Evolutionary conservation across 2,888 invertebrate species (phyloP).

Genomic region (Alviniconcha strummeri): DNA sequence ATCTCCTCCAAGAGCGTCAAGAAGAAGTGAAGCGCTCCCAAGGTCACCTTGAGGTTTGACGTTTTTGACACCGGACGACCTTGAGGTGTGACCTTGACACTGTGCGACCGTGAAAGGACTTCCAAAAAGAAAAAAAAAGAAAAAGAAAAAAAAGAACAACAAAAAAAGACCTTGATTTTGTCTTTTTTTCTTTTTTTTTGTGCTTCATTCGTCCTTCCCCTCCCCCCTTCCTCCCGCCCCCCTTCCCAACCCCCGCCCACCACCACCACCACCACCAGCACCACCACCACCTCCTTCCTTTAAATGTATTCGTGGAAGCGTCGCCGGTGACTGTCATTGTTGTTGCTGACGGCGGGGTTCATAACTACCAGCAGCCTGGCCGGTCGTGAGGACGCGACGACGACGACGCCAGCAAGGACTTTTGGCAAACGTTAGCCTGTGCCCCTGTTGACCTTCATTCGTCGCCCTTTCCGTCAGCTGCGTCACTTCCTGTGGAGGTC

Average conservation of each 20-base stretch:
- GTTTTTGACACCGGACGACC: too few species aligned
- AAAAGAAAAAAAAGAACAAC: neutral
- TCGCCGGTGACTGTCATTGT: too few species aligned
- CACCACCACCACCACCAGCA: neutral
- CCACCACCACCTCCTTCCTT: neutral
- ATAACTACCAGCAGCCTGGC: too few species aligned
- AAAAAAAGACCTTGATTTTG: neutral
- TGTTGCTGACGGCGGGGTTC: too few species aligned
- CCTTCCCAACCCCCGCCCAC: too few species aligned
- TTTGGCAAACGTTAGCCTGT: too few species aligned
- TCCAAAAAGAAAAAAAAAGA: neutral
- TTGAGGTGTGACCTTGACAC: neutral
- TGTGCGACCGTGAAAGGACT: neutral
- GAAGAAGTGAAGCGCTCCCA: conserved; percentile 32
- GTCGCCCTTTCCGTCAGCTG: too few species aligned
- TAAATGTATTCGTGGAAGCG: too few species aligned
- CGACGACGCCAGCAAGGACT: too few species aligned
- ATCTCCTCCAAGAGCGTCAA: conserved; percentile 39
- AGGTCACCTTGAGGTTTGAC: neutral
- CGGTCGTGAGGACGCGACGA: too few species aligned
- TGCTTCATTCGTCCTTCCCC: neutral
- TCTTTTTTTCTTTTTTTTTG: neutral
- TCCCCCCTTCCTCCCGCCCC: neutral
- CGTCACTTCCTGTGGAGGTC: too few species aligned
- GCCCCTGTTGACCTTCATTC: too few species aligned